Base-by-base conservation (phyloP, 2,888 invertebrate genomes). In the Dryobota labecula region DNA sequence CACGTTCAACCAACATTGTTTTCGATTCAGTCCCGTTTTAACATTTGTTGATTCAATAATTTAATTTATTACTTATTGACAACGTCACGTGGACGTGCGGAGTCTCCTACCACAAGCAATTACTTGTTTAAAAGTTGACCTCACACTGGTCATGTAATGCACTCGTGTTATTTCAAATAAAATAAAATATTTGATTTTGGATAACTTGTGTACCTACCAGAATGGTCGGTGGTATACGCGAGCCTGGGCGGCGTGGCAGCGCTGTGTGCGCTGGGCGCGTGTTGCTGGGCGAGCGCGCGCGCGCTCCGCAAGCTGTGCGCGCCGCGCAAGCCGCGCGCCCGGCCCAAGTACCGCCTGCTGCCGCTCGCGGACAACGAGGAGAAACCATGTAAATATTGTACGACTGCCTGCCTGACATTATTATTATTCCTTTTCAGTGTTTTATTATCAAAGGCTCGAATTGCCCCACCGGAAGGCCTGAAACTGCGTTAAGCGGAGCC, bases 151-250 rank as follows among this genome's bases (percentile, higher is more conserved):
- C 3, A 1, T 38, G 38, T 38, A 38, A 38, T 38, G 38, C 38
- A 38, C 38, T 38, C 38, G 38, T 33, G 33, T 33, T 33, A 33
- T 8, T 36, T 36, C 8, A 36, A 36, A 8, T 36, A 8, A 36
- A 36, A 33, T 33, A 33, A 33, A 33, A 2, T 15, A 43, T 5
- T 43, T 43, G 13, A 41, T 41, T 43, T 43, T 43, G 15, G 6
- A 33, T 33, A 5, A n/a, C 3, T 15, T 6, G 11, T 54, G 1
- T 2, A 0, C 93, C 93, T 33, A n/a, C n/a, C n/a, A 98, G 98
- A 98, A 91, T 99, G 99, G 99, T 99, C 99, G 84, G 98, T 99
- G 84, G 96, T 99, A 69, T 99, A 99, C 94, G 98, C 99, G 53
- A 97, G 98, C 84, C 97, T 99, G 87, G 97, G 97, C 69, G 96